Percentiles rank a stretch among this genome's conserved stretches.
These are phyloP conservation scores for Sphaerophoria rueppellii DNA, from an alignment of 2,888 invertebrate species.

Conservation along the genomic window DNA sequence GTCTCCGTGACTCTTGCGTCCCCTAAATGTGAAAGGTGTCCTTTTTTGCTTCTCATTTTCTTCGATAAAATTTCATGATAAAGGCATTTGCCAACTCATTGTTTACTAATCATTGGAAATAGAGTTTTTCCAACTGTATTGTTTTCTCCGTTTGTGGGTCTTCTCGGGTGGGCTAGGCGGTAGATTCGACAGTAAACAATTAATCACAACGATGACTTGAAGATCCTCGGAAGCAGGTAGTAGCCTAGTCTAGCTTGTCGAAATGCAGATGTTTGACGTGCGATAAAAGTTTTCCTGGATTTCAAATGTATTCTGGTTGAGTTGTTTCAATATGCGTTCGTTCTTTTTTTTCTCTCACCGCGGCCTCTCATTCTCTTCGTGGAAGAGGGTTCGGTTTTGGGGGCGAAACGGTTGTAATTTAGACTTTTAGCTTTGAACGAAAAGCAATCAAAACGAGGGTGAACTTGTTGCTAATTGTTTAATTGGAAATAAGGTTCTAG, in stretches of 20 bases:
- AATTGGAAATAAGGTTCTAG: conserved; percentile 52
- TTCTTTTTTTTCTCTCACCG: background rate
- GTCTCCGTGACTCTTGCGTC: background rate
- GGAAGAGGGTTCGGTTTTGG: background rate
- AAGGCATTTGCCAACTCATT: conserved; percentile 70
- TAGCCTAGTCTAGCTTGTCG: background rate
- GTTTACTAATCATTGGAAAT: conserved; percentile 70
- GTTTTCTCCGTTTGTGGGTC: conserved; percentile 11
- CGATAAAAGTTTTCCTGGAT: conserved; percentile 62
- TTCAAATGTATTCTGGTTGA: conserved; percentile 14
- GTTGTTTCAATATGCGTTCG: conserved; percentile 7
- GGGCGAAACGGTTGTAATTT: conserved; percentile 58
- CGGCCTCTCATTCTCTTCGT: background rate
- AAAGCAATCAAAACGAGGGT: conserved; percentile 44
- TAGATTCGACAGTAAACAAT: conserved; percentile 60
- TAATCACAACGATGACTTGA: conserved; percentile 70
- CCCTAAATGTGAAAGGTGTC: conserved; percentile 47
- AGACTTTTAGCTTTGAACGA: conserved; percentile 45
- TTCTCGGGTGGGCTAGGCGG: background rate
- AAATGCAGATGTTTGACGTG: conserved; percentile 70
- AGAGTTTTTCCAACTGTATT: conserved; percentile 43
- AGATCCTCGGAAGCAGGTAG: conserved; percentile 66
- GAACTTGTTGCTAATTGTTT: conserved; percentile 71
- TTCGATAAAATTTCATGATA: conserved; percentile 24
- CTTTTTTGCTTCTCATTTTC: conserved; percentile 36